phyloP scores from a whole-genome alignment of 1,140 invertebrate species.

The Pseudomyrmex sp. region DNA sequence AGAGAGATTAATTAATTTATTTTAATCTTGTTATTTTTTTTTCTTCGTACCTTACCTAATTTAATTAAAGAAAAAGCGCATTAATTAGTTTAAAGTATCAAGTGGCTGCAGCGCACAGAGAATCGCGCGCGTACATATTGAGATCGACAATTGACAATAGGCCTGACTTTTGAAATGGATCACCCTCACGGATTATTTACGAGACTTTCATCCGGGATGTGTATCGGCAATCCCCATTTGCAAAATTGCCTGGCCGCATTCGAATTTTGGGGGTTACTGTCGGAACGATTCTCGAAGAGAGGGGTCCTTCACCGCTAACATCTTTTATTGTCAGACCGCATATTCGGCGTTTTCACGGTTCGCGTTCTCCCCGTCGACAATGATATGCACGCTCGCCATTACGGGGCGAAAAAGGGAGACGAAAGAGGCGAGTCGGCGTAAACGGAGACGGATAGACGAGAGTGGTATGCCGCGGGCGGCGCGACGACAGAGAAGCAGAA shows the following conservation, averaged over 20 bases:
- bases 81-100: no score
- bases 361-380: slow-evolving; percentile 71
- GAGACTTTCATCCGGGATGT: slow-evolving; percentile 34
- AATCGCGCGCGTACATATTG: neutral
- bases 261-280: slow-evolving; percentile 61
- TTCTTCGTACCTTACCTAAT: no score
- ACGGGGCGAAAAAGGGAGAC: slow-evolving; percentile 56
- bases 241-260: slow-evolving; percentile 64
- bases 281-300: slow-evolving; percentile 45
- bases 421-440: slow-evolving; percentile 20
- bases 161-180: slow-evolving; percentile 34
- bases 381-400: slow-evolving; percentile 72
- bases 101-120: no score
- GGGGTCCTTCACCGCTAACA: slow-evolving; percentile 62
- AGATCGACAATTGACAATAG: slow-evolving; percentile 42
- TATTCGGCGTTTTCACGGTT: slow-evolving; percentile 72
- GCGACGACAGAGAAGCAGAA: slow-evolving; percentile 61
- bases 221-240: slow-evolving; percentile 71
- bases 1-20: no score
- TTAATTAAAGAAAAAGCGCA: no score
- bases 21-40: no score
- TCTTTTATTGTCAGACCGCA: slow-evolving; percentile 72
- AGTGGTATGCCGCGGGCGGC: slow-evolving; percentile 58
- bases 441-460: slow-evolving; percentile 62
- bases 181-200: slow-evolving; percentile 49